phyloP scores from a whole-genome alignment of 2,888 invertebrate genomes.

The Perdita meconis region DNA sequence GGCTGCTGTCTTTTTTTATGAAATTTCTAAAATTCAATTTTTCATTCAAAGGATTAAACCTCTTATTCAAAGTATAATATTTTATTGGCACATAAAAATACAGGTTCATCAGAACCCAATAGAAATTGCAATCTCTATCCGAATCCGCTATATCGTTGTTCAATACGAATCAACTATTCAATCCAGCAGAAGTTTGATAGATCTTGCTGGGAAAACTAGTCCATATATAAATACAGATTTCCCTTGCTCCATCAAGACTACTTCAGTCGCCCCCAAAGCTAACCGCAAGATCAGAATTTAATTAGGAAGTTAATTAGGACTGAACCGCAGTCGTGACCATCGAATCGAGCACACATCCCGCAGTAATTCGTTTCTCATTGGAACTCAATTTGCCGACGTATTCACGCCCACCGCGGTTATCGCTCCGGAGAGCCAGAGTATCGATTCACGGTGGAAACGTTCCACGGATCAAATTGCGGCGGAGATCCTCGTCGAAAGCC shows the following conservation, averaged over 20 bases:
- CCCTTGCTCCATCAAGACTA: background rate
- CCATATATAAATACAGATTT: no score
- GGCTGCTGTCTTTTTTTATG: no score
- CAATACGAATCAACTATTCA: no score
- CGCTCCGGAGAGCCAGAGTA: background rate
- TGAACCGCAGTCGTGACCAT: background rate
- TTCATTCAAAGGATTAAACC: no score
- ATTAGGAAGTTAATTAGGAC: conserved; percentile 17
- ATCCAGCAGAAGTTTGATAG: background rate
- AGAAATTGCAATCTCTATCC: no score
- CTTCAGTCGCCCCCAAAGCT: background rate
- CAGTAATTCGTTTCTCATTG: conserved; percentile 12
- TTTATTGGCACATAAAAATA: no score
- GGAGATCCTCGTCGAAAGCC: background rate
- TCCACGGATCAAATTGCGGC: conserved; percentile 7
- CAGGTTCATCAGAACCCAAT: no score
- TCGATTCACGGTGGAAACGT: conserved; percentile 16
- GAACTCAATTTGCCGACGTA: conserved; percentile 30
- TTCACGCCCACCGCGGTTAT: conserved; percentile 27
- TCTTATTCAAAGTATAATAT: no score
- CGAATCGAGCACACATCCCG: background rate
- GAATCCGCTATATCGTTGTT: no score
- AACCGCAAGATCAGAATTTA: conserved; percentile 1
- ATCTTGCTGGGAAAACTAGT: no score
- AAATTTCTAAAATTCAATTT: no score